Conservation (phyloP, 2,797 vertebrate genomes). For the Buceros bicornis region DNA sequence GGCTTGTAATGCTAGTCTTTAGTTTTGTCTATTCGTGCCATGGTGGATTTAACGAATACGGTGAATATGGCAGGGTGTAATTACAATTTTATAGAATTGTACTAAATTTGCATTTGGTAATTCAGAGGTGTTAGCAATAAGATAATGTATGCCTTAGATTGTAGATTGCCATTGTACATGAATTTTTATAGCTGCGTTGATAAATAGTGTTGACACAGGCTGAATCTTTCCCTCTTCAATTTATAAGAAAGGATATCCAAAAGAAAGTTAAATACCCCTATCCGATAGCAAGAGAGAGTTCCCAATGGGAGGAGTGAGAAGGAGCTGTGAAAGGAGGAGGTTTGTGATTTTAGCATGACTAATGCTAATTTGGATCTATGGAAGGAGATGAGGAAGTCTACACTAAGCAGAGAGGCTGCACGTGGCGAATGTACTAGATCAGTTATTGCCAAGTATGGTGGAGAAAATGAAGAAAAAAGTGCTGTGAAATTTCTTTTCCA, state of each 20-base stretch:
- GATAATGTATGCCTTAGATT: neutral
- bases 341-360: slow-evolving; percentile 39
- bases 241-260: neutral
- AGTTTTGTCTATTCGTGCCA: fast-evolving
- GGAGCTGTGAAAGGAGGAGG: slow-evolving; percentile 35
- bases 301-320: slow-evolving; percentile 2
- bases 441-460: slow-evolving; percentile 60
- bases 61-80: neutral
- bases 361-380: slow-evolving; percentile 61
- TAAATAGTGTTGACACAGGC: neutral
- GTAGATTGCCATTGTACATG: neutral
- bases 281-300: slow-evolving; percentile 32
- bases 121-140: neutral
- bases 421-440: slow-evolving; percentile 42
- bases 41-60: neutral
- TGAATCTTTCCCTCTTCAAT: slow-evolving; percentile 47
- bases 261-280: slow-evolving; percentile 19
- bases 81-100: neutral
- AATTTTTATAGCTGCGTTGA: neutral
- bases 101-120: neutral
- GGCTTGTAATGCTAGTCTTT: neutral
- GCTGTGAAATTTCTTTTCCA: slow-evolving; percentile 69
- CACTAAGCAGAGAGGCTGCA: slow-evolving; percentile 67
- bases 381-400: slow-evolving; percentile 53
- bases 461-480: slow-evolving; percentile 64